Evolutionary conservation across 2,888 invertebrate genomes (phyloP), one percentile per base, ranked within the genome.

Genomic region (Drosophila mayaguana): DNA sequence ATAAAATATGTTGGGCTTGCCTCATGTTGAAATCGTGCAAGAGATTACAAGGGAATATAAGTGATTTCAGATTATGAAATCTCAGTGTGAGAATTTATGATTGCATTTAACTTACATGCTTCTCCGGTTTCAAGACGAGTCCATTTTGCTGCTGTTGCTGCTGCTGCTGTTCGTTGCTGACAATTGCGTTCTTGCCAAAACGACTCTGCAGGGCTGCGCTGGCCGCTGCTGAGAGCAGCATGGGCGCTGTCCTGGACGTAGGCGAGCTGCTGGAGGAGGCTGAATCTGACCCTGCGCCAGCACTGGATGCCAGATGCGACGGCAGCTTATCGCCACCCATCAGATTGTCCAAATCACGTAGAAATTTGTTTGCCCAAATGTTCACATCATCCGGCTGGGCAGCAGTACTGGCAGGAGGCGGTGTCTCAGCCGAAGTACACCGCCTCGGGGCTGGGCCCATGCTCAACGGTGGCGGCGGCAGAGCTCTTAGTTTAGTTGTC

Each of bases 301-400:
- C 57, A 48, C 78, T 46, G 51, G 71, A 57, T 2, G 71, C 81
- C 62, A 83, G 53, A 57, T 84, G 81, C 61, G 78, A 60, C 59
- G 80, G 81, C 86, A 82, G 77, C 80, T 92, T 92, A 89, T 92
- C 91, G 64, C 68, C 74, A 32, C 90, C 90, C 91, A 93, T 92
- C 91, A 93, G 91, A 85, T 91, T 92, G 86, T 93, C 92, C 88
- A 93, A 89, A 88, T 93, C 93, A 80, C 90, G 92, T 77, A 93
- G 88, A 86, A 92, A 92, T 91, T 92, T 92, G 88, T 91, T 92
- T 83, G 92, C 93, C 93, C 93, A 93, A 87, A 92, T 88, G 87
- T 92, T 92, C 59, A 92, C 92, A 87, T 92, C 92, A 77, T 92
- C 91, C 40, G 76, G 57, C 50, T 69, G 66, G 2, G 12, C 43